phyloP scores from a whole-genome alignment of 2,113 vertebrate species.

The Arvicanthis niloticus region DNA sequence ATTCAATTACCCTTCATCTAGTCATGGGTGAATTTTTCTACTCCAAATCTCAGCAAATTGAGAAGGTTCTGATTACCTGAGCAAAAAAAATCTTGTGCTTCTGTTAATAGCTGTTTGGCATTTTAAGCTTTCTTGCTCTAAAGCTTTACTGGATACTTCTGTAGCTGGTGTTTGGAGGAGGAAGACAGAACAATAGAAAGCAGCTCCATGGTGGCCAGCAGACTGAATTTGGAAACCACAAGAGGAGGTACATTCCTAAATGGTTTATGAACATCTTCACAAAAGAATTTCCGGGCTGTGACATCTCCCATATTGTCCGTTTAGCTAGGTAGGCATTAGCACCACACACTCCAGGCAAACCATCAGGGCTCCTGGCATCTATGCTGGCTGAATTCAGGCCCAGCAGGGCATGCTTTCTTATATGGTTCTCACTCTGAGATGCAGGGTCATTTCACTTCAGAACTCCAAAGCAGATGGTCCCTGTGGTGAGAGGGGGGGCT shows the following conservation, averaged over 20 bases:
- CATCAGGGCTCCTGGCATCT: background rate
- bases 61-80: slow-evolving; percentile 18
- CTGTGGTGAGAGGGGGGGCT: background rate
- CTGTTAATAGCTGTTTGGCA: background rate
- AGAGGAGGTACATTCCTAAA: background rate
- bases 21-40: slow-evolving; percentile 15
- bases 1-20: background rate
- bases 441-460: background rate
- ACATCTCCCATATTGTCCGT: background rate
- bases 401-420: background rate
- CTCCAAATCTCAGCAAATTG: slow-evolving; percentile 32
- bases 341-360: background rate
- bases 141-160: background rate
- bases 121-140: background rate
- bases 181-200: background rate
- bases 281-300: background rate
- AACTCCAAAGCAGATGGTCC: background rate
- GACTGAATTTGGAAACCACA: background rate
- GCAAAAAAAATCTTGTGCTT: background rate
- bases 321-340: background rate
- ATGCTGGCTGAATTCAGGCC: background rate
- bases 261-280: background rate
- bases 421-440: background rate
- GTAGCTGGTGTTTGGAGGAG: background rate
- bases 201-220: background rate